Evolutionary conservation across 2,113 vertebrate genomes (phyloP).

Genomic region (Gasterosteus nipponicus): DNA sequence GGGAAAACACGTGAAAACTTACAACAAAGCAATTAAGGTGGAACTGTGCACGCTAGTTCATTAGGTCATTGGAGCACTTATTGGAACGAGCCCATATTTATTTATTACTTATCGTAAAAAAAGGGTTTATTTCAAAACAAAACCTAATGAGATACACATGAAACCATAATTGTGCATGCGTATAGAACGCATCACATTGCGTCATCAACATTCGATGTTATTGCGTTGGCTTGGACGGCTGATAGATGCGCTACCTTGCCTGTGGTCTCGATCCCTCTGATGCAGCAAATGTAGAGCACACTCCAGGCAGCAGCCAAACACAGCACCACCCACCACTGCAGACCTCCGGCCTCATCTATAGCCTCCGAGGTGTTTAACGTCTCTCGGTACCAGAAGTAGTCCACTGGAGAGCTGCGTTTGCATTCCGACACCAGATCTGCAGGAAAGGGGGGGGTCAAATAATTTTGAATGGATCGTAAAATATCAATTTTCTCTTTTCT

Average conservation of each 20-base stretch:
- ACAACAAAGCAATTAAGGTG: background rate
- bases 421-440: slow-evolving; percentile 3
- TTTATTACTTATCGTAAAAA: background rate
- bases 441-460: background rate
- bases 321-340: slow-evolving; percentile 21
- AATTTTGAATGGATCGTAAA: background rate
- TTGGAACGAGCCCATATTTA: background rate
- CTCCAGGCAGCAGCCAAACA: slow-evolving; percentile 15
- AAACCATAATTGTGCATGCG: too few species aligned
- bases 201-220: too few species aligned
- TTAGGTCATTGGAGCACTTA: background rate
- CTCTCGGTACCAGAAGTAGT: slow-evolving; percentile 29
- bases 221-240: background rate
- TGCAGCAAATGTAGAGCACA: slow-evolving; percentile 10
- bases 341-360: background rate
- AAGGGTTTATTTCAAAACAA: background rate
- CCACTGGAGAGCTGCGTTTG: slow-evolving; percentile 26
- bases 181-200: too few species aligned
- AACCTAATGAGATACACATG: too few species aligned
- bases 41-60: background rate
- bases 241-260: slow-evolving; percentile 4
- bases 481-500: background rate
- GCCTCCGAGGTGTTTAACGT: slow-evolving; percentile 2
- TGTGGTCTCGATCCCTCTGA: slow-evolving; percentile 18
- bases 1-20: background rate